phyloP scores from a whole-genome alignment of 2,888 invertebrate species.

The Eupithecia insigniata region DNA sequence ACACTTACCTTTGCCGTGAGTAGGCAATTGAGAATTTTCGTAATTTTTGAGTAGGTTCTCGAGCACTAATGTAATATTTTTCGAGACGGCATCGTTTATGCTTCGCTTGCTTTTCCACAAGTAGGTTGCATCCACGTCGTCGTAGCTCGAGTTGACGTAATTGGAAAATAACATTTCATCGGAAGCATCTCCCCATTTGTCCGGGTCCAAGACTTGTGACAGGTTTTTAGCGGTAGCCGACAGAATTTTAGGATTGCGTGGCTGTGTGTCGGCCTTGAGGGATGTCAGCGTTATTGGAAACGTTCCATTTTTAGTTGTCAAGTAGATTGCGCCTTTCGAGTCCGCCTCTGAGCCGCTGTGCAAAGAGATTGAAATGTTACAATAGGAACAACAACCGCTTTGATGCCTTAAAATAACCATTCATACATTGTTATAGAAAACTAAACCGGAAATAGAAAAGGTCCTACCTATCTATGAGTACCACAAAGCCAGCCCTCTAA shows the following conservation, averaged over 20 bases:
- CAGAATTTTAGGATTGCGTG: slow-evolving; percentile 69
- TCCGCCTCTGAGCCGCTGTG: slow-evolving; percentile 63
- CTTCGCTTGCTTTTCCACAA: slow-evolving; percentile 78
- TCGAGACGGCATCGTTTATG: slow-evolving; percentile 89
- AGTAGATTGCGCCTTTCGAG: slow-evolving; percentile 79
- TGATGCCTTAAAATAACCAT: background rate
- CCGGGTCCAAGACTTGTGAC: slow-evolving; percentile 58
- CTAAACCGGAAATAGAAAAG: slow-evolving; percentile 18
- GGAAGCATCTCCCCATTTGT: slow-evolving; percentile 64
- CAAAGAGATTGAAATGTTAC: slow-evolving; percentile 49
- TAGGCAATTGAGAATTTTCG: slow-evolving; percentile 94
- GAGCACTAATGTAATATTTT: slow-evolving; percentile 92
- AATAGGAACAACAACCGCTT: slow-evolving; percentile 8
- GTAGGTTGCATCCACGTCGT: slow-evolving; percentile 54
- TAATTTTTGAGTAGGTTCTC: slow-evolving; percentile 95
- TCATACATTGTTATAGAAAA: slow-evolving; percentile 9
- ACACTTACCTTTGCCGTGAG: slow-evolving; percentile 91
- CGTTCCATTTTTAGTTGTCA: slow-evolving; percentile 81
- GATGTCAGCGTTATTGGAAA: slow-evolving; percentile 80
- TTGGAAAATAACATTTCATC: slow-evolving; percentile 68
- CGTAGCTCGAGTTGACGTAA: slow-evolving; percentile 70
- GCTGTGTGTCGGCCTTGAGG: slow-evolving; percentile 62
- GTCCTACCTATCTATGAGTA: slow-evolving; percentile 9
- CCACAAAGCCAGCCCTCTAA: slow-evolving; percentile 48
- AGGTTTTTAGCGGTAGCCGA: slow-evolving; percentile 69